Base-by-base conservation (phyloP, 53 echinoderm and acorn worm genomes). In the Antedon mediterranea region DNA sequence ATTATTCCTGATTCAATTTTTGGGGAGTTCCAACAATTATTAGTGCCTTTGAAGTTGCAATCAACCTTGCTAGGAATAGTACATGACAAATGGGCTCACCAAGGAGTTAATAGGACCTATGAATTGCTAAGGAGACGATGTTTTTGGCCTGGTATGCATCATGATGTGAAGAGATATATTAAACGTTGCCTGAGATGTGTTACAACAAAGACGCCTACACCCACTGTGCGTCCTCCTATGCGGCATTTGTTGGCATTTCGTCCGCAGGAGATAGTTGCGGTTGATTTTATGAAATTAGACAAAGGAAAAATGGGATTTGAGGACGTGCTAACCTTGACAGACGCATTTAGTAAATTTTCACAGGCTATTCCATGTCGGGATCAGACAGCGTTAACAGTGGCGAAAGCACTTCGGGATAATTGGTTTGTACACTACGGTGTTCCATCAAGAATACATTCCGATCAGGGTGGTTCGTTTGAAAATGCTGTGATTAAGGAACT, bases 21-120 rank as follows among this genome's bases (percentile, higher is more conserved):
- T 72, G 77, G 34, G 11, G 2, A 77, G 29, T 26, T 78, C 0
- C 32, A 30, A 8, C 84, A 83, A 32, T 43, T 83, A n/a, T 5
- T 83, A 29, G 84, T 83, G 8, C 84, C 84, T 13, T 43, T 15
- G 7, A 41, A 74, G 15, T 71, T 82, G 3, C 77, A 72, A 4
- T 34, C 33, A 0, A 18, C 42, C 8, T 71, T 83, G 6, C 3
- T 57, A 18, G 57, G 23, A 23, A 4, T 37, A 18, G 9, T 13
- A 18, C 57, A 57, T 57, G 57, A 57, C 23, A 57, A 57, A 18
- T 57, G 57, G 57, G 57, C 8, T 57, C 57, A 57, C 23, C 57
- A 57, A 57, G 57, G 57, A 2, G 23, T 57, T 11, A 13, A 57
- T 11, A 13, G 57, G 7, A 57, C 57, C 23, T 11, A 18, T 3